Evolutionary conservation across 2,797 vertebrate species (phyloP).

Genomic region (Tenualosa ilisha): DNA sequence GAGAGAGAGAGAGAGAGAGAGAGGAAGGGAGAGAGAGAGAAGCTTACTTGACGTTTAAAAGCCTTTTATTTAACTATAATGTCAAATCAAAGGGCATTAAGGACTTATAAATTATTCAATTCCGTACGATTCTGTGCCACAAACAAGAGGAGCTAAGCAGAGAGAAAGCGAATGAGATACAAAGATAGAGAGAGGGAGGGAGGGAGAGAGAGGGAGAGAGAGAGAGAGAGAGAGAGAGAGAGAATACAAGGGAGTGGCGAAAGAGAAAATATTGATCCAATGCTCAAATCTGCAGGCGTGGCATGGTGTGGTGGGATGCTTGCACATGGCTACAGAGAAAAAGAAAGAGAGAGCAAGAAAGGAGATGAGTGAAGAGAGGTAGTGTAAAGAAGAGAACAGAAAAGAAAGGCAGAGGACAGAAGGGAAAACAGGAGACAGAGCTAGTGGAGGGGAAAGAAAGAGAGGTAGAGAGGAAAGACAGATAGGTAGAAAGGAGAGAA

Average conservation of each 20-base stretch:
- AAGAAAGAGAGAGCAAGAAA: neutral
- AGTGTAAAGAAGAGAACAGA: neutral
- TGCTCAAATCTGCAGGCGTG: neutral
- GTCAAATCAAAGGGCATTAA: neutral
- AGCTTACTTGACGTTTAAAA: conserved; percentile 11
- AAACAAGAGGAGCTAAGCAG: too few species aligned
- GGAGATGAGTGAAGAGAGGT: neutral
- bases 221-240: neutral
- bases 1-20: conserved; percentile 18
- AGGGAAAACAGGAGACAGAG: neutral
- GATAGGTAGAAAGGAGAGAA: neutral
- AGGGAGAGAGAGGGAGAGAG: neutral
- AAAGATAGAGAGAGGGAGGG: neutral
- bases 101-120: neutral
- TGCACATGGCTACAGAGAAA: neutral
- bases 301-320: neutral
- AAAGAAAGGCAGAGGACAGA: too few species aligned
- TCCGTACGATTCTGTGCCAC: neutral
- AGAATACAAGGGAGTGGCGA: neutral
- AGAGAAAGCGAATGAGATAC: neutral
- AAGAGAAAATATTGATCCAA: neutral
- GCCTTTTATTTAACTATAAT: conserved; percentile 13
- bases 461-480: neutral
- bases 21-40: conserved; percentile 5
- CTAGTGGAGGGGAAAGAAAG: neutral